phyloP scores from a whole-genome alignment of 2,888 invertebrate genomes.

The Didymodactylos carnosus region DNA sequence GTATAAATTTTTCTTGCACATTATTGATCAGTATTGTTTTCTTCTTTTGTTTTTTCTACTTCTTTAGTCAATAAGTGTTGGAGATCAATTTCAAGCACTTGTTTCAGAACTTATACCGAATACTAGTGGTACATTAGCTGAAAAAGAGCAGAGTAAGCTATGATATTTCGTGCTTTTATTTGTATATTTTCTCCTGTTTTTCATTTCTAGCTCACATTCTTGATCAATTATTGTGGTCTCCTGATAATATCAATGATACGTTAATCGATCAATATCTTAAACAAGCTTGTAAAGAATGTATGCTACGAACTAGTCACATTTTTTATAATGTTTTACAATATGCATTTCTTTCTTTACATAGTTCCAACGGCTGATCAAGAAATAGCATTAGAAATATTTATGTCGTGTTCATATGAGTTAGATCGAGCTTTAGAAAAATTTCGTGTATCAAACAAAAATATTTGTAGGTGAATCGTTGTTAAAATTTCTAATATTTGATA shows the following conservation, averaged over 20 bases:
- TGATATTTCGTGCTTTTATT: too few species aligned
- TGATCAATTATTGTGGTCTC: background rate
- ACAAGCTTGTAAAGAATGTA: background rate
- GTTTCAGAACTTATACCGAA: too few species aligned
- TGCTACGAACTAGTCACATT: too few species aligned
- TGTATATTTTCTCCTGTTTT: too few species aligned
- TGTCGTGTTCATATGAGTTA: background rate
- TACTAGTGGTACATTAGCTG: too few species aligned
- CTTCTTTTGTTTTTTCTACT: too few species aligned
- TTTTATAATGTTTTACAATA: background rate
- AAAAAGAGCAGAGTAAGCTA: too few species aligned
- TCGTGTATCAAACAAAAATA: slow-evolving; percentile 39
- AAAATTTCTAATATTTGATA: too few species aligned
- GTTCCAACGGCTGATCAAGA: background rate
- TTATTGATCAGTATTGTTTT: too few species aligned
- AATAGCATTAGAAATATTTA: background rate
- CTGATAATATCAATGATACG: background rate
- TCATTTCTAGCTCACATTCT: too few species aligned
- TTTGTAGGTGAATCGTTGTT: too few species aligned
- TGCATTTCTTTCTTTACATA: background rate
- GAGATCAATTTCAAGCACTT: background rate
- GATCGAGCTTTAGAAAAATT: background rate
- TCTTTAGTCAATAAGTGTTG: background rate
- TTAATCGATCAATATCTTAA: background rate
- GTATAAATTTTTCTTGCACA: background rate